Base-by-base conservation (phyloP, 2,888 invertebrate species). In the Ischnus inquisitorius region DNA sequence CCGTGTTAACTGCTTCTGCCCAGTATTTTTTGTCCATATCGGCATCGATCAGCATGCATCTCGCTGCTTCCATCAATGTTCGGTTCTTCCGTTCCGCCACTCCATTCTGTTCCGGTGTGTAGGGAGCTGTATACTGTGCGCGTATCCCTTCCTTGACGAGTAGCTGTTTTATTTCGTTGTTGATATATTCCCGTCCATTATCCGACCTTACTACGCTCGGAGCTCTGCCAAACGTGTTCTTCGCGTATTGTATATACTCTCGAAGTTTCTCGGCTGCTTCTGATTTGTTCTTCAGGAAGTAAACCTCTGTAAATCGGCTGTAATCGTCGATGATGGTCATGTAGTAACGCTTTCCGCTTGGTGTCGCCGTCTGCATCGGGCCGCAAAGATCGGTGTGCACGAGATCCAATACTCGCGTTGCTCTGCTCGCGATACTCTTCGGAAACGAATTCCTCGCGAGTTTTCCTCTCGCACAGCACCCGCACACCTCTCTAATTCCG, bases 381-480 rank as follows among this genome's bases (percentile, higher is more conserved):
- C 86, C 86, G 46, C 88, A 89, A 6, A 90, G 43, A 77, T 90
- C 88, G 0, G 87, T 84, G 57, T 89, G 88, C 0, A 90, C 71
- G 1, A 87, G 48, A 48, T 87, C 84, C 57, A 86, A 57, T 76
- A 39, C 60, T n/a, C 67, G 64, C 14, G n/a, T 43, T 65, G 87
- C 62, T 77, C 80, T 85, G 5, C 39, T 82, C 19, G 57, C 75
- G 60, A 84, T 64, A 60, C 77, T 72, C 41, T 86, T 86, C 19
- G 88, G 83, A 71, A 89, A 86, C 6, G 88, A 79, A 19, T 25
- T 43, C 54, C 87, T 81, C 0, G 86, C 19, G 77, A 88, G 68
- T 72, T 90, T 90, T 6, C 86, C 87, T 76, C 87, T 88, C 2
- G 87, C 77, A 19, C 89, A 89, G n/a, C 84, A 74, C 65, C 87